Conservation (phyloP, 2,888 invertebrate species). For the Camptogramma bilineatum region DNA sequence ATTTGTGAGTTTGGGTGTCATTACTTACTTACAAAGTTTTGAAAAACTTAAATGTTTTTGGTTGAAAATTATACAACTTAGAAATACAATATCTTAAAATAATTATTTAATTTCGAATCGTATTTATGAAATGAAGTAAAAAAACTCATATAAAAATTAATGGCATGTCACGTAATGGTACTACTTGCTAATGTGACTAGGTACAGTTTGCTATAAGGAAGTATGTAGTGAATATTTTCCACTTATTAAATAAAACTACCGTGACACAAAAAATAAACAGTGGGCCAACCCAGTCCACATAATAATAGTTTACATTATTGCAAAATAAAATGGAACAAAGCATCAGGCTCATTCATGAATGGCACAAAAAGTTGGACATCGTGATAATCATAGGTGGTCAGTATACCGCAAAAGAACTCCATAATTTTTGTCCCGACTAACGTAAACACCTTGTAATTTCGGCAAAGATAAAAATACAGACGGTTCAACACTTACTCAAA, state of each 20-base stretch:
- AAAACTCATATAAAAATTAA: no score
- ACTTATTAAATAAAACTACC: constrained; percentile 10
- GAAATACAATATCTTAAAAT: no score
- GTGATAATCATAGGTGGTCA: constrained; percentile 72
- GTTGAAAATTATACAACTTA: no score
- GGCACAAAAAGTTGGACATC: constrained; percentile 69
- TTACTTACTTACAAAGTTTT: no score
- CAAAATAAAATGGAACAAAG: constrained; percentile 58
- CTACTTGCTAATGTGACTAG: no score
- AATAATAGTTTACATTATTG: constrained; percentile 48
- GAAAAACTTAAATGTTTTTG: no score
- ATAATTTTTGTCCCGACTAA: constrained; percentile 75
- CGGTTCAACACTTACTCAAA: not conserved
- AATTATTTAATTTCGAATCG: no score
- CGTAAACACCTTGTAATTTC: constrained; percentile 73
- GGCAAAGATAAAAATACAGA: constrained; percentile 52
- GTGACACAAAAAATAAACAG: constrained; percentile 11
- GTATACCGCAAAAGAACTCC: constrained; percentile 65
- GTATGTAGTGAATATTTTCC: not conserved
- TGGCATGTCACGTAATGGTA: no score
- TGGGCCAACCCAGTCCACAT: constrained; percentile 23
- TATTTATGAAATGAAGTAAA: no score
- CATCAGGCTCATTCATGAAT: constrained; percentile 70
- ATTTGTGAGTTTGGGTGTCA: no score
- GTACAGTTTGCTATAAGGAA: no score